These are phyloP conservation scores for Ivindomyrus marchei DNA, from an alignment of 2,113 vertebrate species.

Conservation along the genomic window DNA sequence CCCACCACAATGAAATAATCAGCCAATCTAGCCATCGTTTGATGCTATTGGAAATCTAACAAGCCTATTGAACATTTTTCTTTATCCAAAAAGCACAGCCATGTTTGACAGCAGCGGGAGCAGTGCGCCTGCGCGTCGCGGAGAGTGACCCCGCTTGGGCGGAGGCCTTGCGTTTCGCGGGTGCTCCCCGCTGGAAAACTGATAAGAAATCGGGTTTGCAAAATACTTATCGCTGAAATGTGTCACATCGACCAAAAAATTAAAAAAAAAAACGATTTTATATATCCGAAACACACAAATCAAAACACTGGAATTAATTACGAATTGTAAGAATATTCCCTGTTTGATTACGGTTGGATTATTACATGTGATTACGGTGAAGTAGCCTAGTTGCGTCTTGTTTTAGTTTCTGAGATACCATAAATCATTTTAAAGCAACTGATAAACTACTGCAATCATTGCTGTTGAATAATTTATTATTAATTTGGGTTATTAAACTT, in stretches of 20 bases:
- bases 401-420: neutral
- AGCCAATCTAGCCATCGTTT: constrained; percentile 86
- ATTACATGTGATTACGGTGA: constrained; percentile 5
- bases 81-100: constrained; percentile 74
- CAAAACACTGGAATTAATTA: neutral
- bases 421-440: neutral
- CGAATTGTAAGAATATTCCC: neutral
- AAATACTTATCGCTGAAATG: neutral
- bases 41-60: constrained; percentile 55
- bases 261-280: neutral
- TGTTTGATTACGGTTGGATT: neutral
- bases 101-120: constrained; percentile 80
- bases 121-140: constrained; percentile 75
- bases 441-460: neutral
- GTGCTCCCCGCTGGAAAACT: neutral
- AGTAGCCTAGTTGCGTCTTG: neutral
- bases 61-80: constrained; percentile 85
- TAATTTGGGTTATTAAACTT: neutral
- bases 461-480: neutral
- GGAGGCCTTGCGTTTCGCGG: constrained; percentile 49
- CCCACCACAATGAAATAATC: constrained; percentile 94
- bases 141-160: constrained; percentile 54
- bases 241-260: neutral
- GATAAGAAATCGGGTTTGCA: no score
- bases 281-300: neutral